phyloP scores from a whole-genome alignment of 2,888 invertebrate genomes.

The Dolichomitus sp. region DNA sequence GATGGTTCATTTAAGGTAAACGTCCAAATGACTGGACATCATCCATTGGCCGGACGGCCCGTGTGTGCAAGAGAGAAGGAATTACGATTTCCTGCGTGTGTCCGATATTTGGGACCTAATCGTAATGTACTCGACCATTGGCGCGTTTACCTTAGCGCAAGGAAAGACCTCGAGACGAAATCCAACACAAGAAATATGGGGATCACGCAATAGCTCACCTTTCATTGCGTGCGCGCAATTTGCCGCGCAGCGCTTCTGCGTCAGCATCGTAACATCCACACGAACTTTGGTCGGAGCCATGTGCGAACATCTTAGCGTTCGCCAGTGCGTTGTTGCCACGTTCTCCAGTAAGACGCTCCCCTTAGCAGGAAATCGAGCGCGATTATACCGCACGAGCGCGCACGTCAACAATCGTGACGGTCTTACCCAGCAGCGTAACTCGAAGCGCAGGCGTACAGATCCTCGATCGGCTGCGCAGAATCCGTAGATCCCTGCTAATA shows the following conservation, averaged over 20 bases:
- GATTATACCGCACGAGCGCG: not conserved
- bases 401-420: not conserved
- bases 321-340: conserved; percentile 70
- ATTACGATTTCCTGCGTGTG: no score
- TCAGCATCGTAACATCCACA: conserved; percentile 10
- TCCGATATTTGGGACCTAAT: no score
- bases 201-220: conserved; percentile 25
- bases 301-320: conserved; percentile 33
- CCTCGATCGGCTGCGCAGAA: conserved; percentile 40
- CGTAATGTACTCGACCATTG: no score
- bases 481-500: conserved; percentile 34
- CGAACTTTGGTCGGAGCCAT: conserved; percentile 71
- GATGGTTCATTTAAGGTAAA: not conserved
- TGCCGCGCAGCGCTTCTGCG: not conserved
- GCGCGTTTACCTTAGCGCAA: not conserved
- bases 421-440: not conserved
- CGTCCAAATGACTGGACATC: no score
- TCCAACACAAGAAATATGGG: not conserved
- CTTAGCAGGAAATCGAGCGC: not conserved
- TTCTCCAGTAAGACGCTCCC: conserved; percentile 16
- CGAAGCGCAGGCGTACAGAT: conserved; percentile 16
- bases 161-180: not conserved
- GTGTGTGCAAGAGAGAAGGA: no score
- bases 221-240: conserved; percentile 20
- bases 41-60: no score